phyloP scores from a whole-genome alignment of 1,140 invertebrate genomes.

The Parapsyche elsis region DNA sequence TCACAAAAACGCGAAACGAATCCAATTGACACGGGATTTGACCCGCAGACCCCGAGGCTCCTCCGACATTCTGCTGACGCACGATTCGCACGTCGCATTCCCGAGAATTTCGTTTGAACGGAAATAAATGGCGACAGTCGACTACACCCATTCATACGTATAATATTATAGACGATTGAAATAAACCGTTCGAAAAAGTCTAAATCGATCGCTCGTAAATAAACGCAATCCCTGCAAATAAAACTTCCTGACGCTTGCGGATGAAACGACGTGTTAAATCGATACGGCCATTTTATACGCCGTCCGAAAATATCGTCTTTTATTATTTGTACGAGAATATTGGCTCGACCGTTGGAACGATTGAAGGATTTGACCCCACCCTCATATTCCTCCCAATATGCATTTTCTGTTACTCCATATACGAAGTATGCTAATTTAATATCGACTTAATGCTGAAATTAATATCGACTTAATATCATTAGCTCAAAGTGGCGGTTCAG shows the following conservation, averaged over 20 bases:
- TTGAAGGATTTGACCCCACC: too few relatives aligned
- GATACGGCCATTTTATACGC: slow-evolving; percentile 30
- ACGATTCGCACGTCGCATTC: slow-evolving; percentile 33
- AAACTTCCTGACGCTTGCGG: background rate
- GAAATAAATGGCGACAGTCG: slow-evolving; percentile 25
- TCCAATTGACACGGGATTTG: slow-evolving; percentile 39
- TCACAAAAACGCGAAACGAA: slow-evolving; percentile 33
- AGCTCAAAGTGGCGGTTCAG: too few relatives aligned
- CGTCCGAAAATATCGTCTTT: too few relatives aligned
- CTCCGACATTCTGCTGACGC: slow-evolving; percentile 28
- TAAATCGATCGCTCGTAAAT: background rate
- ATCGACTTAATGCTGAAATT: too few relatives aligned
- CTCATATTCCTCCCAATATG: too few relatives aligned
- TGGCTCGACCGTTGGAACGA: too few relatives aligned
- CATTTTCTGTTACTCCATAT: too few relatives aligned
- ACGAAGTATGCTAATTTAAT: too few relatives aligned
- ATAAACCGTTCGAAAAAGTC: slow-evolving; percentile 1
- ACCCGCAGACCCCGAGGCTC: slow-evolving; percentile 28
- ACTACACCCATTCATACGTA: slow-evolving; percentile 19
- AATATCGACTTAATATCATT: too few relatives aligned
- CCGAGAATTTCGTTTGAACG: slow-evolving; percentile 11
- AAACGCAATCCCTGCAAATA: slow-evolving; percentile 6
- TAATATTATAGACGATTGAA: background rate
- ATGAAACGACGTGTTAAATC: slow-evolving; percentile 22
- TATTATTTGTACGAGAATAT: too few relatives aligned